Evolutionary conservation across 2,888 invertebrate genomes (phyloP).

Genomic region (Podotricha telesiphe): DNA sequence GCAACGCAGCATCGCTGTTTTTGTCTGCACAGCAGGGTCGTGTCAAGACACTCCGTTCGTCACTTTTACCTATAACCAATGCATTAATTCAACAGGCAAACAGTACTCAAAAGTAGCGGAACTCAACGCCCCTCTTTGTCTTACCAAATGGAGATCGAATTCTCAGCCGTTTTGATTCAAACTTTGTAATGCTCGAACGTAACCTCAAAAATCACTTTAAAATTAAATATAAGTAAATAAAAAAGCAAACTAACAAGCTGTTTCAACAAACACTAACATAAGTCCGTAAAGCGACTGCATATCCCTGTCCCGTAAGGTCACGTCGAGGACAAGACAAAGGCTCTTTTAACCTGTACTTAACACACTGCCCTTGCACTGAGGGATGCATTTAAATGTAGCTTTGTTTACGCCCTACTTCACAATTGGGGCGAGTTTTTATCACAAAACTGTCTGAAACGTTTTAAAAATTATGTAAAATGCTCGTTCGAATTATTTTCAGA

Average conservation of each 20-base stretch:
- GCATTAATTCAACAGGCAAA: too few species aligned
- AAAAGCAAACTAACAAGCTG: background rate
- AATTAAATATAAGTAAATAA: too few species aligned
- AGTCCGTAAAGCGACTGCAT: background rate
- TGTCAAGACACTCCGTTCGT: too few species aligned
- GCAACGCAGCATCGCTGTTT: too few species aligned
- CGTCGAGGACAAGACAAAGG: constrained; percentile 19
- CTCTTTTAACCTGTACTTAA: constrained; percentile 13
- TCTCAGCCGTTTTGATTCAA: too few species aligned
- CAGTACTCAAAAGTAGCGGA: too few species aligned
- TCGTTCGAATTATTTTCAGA: background rate
- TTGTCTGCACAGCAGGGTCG: too few species aligned
- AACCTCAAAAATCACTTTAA: too few species aligned
- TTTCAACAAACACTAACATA: background rate
- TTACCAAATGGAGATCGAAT: too few species aligned
- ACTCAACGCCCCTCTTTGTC: too few species aligned
- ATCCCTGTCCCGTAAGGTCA: constrained; percentile 16
- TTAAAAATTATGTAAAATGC: constrained; percentile 13
- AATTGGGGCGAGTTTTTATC: constrained; percentile 7
- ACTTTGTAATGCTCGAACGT: too few species aligned
- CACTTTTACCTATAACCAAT: too few species aligned
- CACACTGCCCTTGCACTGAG: constrained; percentile 35
- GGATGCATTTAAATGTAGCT: constrained; percentile 30
- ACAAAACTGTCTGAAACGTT: constrained; percentile 1
- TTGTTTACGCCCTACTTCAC: constrained; percentile 30